Percentiles rank a stretch among this genome's conserved stretches.
phyloP scores from a whole-genome alignment of 2,797 vertebrate genomes.

The Danio albolineatus region DNA sequence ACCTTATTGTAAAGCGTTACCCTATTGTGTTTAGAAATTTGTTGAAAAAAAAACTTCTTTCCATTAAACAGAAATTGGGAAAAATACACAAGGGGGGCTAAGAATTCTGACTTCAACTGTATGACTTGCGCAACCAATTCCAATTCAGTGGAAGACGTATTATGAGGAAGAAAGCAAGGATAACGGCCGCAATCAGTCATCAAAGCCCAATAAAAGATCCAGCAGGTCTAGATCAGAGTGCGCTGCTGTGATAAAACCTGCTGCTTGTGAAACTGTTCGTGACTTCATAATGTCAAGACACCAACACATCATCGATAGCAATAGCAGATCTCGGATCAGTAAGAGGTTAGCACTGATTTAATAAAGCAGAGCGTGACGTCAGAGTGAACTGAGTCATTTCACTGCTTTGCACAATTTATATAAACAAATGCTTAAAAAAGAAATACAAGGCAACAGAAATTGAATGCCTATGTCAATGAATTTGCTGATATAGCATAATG shows the following conservation, averaged over 20 bases:
- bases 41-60: no score
- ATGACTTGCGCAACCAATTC: conserved; percentile 2
- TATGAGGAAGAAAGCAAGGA: neutral
- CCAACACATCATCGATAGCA: neutral
- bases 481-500: no score
- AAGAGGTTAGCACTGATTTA: neutral
- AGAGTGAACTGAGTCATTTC: neutral
- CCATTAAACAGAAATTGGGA: no score
- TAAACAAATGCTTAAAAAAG: neutral
- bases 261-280: conserved; percentile 4
- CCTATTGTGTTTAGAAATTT: no score
- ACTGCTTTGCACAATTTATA: neutral
- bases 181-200: neutral
- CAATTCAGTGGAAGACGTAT: neutral
- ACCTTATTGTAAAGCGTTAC: no score
- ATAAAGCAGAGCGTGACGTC: neutral
- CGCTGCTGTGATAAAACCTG: conserved; percentile 20
- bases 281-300: neutral
- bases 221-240: conserved; percentile 14
- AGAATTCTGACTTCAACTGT: no score
- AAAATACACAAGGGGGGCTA: no score
- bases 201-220: neutral
- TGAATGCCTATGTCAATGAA: neutral
- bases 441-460: neutral
- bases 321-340: neutral